Percentiles rank a stretch among this genome's conserved stretches.
Conservation (phyloP, 2,113 vertebrate species). For the Chaetops frenatus region DNA sequence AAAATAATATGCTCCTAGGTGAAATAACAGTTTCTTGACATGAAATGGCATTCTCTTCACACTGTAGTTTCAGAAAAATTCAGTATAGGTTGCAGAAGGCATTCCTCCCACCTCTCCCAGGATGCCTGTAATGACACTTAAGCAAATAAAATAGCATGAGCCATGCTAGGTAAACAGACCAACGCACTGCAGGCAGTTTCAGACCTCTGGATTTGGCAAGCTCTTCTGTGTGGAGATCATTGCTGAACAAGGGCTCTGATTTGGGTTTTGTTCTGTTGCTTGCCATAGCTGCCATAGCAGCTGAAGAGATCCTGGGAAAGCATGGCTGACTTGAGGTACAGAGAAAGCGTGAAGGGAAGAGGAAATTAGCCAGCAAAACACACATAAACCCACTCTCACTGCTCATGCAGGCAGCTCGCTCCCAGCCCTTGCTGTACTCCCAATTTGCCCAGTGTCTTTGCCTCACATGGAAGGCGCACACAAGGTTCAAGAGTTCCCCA, state of each 20-base stretch:
- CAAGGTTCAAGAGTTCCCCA: accelerated
- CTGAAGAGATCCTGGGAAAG: not conserved
- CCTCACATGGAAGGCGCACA: not conserved
- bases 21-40: not conserved
- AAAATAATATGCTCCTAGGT: not conserved
- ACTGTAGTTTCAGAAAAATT: not conserved
- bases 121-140: not conserved
- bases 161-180: not conserved
- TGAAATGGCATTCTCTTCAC: not conserved
- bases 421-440: not conserved
- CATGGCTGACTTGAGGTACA: not conserved
- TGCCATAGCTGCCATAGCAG: not conserved
- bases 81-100: not conserved
- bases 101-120: not conserved
- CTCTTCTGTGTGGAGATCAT: not conserved
- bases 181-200: not conserved
- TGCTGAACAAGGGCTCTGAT: not conserved
- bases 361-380: not conserved
- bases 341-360: not conserved
- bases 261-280: not conserved
- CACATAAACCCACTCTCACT: not conserved
- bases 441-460: not conserved
- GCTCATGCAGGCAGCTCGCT: not conserved
- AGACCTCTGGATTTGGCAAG: not conserved
- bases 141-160: constrained; percentile 8